Base-by-base conservation (phyloP, 1,140 invertebrate species). In the Phenacoccus solenopsis region DNA sequence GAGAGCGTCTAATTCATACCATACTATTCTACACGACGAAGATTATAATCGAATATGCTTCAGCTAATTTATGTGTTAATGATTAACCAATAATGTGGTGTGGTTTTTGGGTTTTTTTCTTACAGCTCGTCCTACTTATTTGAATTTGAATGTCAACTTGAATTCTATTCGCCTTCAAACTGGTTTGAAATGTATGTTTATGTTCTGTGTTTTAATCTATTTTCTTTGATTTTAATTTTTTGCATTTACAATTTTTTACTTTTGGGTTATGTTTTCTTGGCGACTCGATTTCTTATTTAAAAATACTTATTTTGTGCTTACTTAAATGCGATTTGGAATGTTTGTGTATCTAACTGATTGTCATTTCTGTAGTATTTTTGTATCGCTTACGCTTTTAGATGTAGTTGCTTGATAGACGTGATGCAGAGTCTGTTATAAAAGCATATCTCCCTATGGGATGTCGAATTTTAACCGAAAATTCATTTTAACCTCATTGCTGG, bases 101-200 rank as follows among this genome's bases (percentile, higher is more conserved):
- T 49, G 38, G 38, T 49, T 49, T 49, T 49, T 49, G 38, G 38
- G 38, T 49, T 49, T 2, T 64, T 64, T 73, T 77, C 83, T 93
- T 94, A 84, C 92, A 96, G 93, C 92, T 82, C 90, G 93, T 78
- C 93, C 93, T 80, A 95, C 91, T 80, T 96, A 94, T 86, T 87
- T 96, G 83, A 95, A 94, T 88, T 87, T 94, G 80, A 93, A 89
- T 85, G 85, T 93, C 83, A 94, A 93, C 85, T 86, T 93, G 81
- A 93, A 93, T 85, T 88, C 90, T 78, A 84, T 92, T 83, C 86
- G 90, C 82, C 88, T 90, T 79, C 90, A 91, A 84, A 90, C 89
- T 74, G 76, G 76, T 73, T 78, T 80, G 25, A 88, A 88, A 87
- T 85, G 87, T 88, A 88, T 81, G 87, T 88, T 74, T 68, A 61